Base-by-base conservation (phyloP, 2,888 invertebrate genomes). In the Pegoplata infirma region DNA sequence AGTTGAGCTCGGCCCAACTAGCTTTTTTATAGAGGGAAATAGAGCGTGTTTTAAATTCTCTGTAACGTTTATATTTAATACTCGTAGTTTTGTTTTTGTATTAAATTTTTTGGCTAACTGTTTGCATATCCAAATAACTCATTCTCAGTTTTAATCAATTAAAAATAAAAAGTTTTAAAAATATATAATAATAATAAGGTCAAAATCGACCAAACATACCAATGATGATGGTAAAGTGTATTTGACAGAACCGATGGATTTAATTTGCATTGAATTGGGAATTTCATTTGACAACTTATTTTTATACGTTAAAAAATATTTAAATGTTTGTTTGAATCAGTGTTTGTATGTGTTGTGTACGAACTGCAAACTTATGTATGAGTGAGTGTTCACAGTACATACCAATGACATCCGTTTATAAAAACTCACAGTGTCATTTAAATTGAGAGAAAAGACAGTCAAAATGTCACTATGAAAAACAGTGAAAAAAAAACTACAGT, bases 221-320 rank as follows among this genome's bases (percentile, higher is more conserved):
- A 79, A 71, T 67, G 67, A 75, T 63, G 75, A 75, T 72, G 75
- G 79, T 75, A 79, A 79, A 79, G 71, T 79, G 79, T 68, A 72
- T 79, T 75, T 79, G 79, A 79, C 79, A 79, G 51, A 79, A 79
- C 66, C 79, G 79, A 82, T 83, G 82, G 83, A 84, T 83, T 84
- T 81, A 80, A 81, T 81, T 81, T 80, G 84, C 82, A 83, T 83
- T 81, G 84, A 83, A 84, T 82, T 83, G 83, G 84, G 84, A 84
- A 83, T 84, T 84, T 82, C 83, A 83, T 83, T 83, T 84, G 85
- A 85, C 84, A 84, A 82, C 81, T 82, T 81, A 79, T 79, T 79
- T 79, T 79, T 79, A 58, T 73, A 58, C 36, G 63, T 67, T 58
- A 58, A 53, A n/a, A 73, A 23, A 56, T 66, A 72, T 76, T 66